Evolutionary conservation across 1,140 invertebrate species (phyloP).

Genomic region (Argopecten irradians): DNA sequence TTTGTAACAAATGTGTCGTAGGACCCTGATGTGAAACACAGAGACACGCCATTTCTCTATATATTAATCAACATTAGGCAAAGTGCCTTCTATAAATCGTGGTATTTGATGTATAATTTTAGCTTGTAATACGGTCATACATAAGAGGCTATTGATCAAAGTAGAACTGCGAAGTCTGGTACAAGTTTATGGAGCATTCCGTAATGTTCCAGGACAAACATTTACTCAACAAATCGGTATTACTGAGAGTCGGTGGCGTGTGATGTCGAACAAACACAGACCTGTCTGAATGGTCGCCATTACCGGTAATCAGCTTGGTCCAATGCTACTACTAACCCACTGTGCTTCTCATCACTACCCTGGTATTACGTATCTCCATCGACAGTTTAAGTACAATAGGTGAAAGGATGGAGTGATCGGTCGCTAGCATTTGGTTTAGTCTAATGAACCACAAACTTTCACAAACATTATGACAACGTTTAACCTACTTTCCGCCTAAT

Average conservation of each 20-base stretch:
- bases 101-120: not conserved
- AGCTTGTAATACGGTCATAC: not conserved
- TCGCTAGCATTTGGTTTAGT: no score
- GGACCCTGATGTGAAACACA: not conserved
- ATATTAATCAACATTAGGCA: constrained; percentile 18
- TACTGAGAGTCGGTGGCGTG: not conserved
- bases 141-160: constrained; percentile 11
- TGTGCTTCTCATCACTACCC: not conserved
- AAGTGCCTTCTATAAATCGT: not conserved
- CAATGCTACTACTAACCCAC: not conserved
- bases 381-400: no score
- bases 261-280: not conserved
- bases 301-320: not conserved
- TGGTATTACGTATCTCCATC: no score
- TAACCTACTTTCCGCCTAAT: no score
- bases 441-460: no score
- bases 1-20: not conserved
- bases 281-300: not conserved
- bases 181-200: not conserved
- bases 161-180: not conserved
- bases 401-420: no score
- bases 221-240: not conserved
- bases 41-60: not conserved
- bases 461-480: no score
- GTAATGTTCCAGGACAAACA: not conserved